Base-by-base conservation (phyloP, 1,140 invertebrate genomes). In the Aphidius gifuensis region DNA sequence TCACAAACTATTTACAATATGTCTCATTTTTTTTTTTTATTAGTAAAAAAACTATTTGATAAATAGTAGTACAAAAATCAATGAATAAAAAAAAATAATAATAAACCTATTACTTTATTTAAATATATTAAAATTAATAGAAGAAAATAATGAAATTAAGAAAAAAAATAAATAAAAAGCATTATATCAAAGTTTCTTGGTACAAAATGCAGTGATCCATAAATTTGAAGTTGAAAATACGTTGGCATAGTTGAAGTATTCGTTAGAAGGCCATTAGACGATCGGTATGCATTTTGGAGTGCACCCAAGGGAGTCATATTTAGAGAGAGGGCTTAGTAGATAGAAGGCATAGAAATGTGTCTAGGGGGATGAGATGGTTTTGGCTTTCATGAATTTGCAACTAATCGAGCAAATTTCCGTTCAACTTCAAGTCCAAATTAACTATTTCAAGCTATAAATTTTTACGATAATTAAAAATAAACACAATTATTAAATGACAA, bases 341-440 rank as follows among this genome's bases (percentile, higher is more conserved):
- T 45, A 58, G 45, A 44, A 58, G 8, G 42, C 39, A 46, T 39
- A 32, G 56, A 38, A 58, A 58, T 47, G 32, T 58, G 39, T n/a
- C 47, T 21, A 44, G 11, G 44, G 38, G 43, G 6, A n/a, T 11
- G 46, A 39, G 38, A 40, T 38, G 58, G 47, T 40, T 16, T 38
- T 23, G 58, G 23, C 54, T 66, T 43, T 60, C 64, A 68, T 65
- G 62, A 64, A 66, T 68, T 66, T 64, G 64, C 48, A 68, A 68
- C 64, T 68, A 68, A 68, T 66, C 64, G 65, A 64, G 64, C 64
- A 68, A 61, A 68, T 68, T 68, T 68, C 59, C 58, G 56, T 39
- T 39, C 43, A 43, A 50, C 42, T 58, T 43, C 54, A 16, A 63
- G 56, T 63, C 61, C 57, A 48, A 40, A n/a, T 42, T 58, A 63